Evolutionary conservation across 2,888 invertebrate genomes (phyloP).

Genomic region (Drosophila birchii): DNA sequence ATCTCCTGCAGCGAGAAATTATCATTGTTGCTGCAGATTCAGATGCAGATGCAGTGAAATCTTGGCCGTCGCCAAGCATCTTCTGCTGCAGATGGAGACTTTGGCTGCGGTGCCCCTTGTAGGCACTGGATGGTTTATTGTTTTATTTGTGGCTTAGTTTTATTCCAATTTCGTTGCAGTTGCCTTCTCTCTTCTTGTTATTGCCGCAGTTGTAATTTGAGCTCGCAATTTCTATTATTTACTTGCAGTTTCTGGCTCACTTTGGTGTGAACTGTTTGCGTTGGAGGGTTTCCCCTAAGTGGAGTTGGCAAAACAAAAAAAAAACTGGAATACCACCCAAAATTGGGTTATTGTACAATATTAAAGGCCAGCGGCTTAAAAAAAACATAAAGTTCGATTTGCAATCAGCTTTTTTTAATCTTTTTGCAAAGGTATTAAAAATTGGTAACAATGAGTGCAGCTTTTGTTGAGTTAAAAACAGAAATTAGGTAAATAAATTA

Average conservation of each 20-base stretch:
- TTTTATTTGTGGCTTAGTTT: slow-evolving; percentile 59
- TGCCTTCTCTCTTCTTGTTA: slow-evolving; percentile 27
- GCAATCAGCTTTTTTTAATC: background rate
- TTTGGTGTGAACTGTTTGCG: slow-evolving; percentile 58
- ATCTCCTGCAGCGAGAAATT: slow-evolving; percentile 72
- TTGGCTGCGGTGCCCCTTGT: slow-evolving; percentile 34
- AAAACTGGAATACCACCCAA: slow-evolving; percentile 22
- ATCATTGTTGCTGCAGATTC: slow-evolving; percentile 58
- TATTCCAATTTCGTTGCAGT: slow-evolving; percentile 51
- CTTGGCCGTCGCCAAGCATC: slow-evolving; percentile 47
- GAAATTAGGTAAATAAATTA: background rate
- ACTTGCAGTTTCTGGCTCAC: slow-evolving; percentile 75
- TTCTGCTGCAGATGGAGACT: slow-evolving; percentile 33
- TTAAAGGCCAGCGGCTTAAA: background rate
- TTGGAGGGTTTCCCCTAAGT: slow-evolving; percentile 17
- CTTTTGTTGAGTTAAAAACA: background rate
- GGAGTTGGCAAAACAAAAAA: background rate
- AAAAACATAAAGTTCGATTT: background rate
- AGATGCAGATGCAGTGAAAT: slow-evolving; percentile 61
- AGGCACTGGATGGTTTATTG: slow-evolving; percentile 65
- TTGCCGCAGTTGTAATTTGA: slow-evolving; percentile 56
- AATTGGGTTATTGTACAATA: background rate
- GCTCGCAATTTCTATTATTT: slow-evolving; percentile 69
- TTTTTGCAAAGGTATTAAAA: too few relatives aligned
- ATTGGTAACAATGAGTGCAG: too few relatives aligned